Percentiles rank a stretch among this genome's conserved stretches.
Conservation (phyloP, 2,113 vertebrate species). For the Silurus meridionalis region DNA sequence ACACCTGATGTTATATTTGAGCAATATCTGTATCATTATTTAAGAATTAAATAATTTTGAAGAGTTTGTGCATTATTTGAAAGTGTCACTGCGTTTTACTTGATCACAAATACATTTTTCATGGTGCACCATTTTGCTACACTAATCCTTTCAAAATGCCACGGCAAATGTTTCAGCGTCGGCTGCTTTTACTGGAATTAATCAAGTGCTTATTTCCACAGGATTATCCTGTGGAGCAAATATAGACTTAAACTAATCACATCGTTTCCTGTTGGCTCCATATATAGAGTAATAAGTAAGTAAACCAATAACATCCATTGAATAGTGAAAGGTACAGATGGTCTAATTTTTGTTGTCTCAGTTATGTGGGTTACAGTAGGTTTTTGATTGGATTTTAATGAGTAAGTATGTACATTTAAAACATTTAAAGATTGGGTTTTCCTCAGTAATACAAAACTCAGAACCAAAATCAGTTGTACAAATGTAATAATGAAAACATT, state of each 20-base stretch:
- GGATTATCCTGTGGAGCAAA: constrained; percentile 39
- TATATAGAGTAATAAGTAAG: constrained; percentile 36
- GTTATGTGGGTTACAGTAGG: background rate
- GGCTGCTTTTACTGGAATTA: constrained; percentile 43
- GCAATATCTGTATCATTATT: background rate
- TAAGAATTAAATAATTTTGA: background rate
- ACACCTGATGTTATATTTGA: background rate
- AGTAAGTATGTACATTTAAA: background rate
- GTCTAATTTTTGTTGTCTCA: constrained; percentile 57
- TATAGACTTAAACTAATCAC: constrained; percentile 50
- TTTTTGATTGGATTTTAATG: background rate
- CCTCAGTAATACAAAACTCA: background rate
- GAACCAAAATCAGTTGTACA: background rate
- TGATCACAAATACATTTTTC: constrained; percentile 38
- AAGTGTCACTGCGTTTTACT: constrained; percentile 46
- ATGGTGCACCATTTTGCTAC: constrained; percentile 50
- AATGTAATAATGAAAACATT: background rate
- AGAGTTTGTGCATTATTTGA: constrained; percentile 43
- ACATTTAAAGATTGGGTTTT: background rate
- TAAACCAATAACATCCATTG: constrained; percentile 57
- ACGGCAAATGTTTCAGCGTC: background rate
- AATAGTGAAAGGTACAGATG: constrained; percentile 62
- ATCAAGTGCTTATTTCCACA: constrained; percentile 43
- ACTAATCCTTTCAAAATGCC: constrained; percentile 26
- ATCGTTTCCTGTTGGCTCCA: constrained; percentile 47